Evolutionary conservation across 2,888 invertebrate genomes (phyloP), one percentile per base, ranked within the genome.

Genomic region (Imbricaverruca yamaguchii): DNA sequence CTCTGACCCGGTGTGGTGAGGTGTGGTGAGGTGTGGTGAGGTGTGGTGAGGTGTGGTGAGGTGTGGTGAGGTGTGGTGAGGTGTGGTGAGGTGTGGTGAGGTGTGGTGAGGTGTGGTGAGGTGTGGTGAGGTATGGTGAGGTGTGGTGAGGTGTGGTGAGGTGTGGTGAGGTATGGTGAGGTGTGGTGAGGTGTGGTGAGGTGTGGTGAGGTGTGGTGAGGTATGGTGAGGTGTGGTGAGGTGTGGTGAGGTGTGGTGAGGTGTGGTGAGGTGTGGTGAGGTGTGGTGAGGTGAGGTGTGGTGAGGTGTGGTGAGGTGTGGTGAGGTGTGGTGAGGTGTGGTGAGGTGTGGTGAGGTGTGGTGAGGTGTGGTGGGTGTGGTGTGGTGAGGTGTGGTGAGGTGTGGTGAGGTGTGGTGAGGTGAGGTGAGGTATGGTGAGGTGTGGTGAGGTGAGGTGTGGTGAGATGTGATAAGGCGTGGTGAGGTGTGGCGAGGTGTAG

Each of bases 261-360:
- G 39, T 39, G 39, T 39, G 39, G 39, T 39, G 39, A 39, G 39
- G 39, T 39, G 39, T 39, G 39, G 39, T 39, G 39, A 39, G 39
- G 39, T 39, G 39, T 39, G 39, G 39, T 39, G 39, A 39, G 39
- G 39, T 39, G 39, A 3, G n/a, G 53, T 80, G 80, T 69, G 74
- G 67, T 67, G 55, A 59, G 81, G 81, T 61, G n/a, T 81, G 81
- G 81, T 61, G 55, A 56, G 81, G 81, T n/a, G 10, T 81, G 74
- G 81, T 59, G 55, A 23, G 74, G 81, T 56, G 23, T 81, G 81
- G 81, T n/a, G 12, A 23, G 81, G 81, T 61, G n/a, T 81, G 81
- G 81, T 53, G 55, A 59, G 65, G 81, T 61, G 13, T 81, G 57
- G 81, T 61, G 8, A 56, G 81, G 57, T 39, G 6, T 81, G 81